Evolutionary conservation across 2,113 vertebrate species (phyloP), one percentile per base, ranked within the genome.

Genomic region (Brienomyrus brachyistius): DNA sequence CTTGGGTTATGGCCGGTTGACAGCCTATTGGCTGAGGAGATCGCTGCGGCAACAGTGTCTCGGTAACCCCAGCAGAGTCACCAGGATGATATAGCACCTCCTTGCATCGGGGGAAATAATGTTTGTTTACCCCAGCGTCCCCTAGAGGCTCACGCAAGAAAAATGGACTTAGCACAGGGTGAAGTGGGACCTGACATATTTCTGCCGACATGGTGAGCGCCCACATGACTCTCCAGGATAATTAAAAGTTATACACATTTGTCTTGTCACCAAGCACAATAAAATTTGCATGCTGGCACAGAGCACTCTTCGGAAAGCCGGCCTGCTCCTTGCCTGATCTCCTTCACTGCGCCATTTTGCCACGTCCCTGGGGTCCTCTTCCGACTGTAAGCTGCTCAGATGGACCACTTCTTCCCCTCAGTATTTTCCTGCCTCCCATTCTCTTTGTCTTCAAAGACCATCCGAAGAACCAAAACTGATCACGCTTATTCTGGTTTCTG

Each of bases 191-290:
- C 45, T 23, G 35, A 48, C 74, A 35, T 43, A 40, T 43, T 47
- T 45, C 19, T 84, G 82, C 23, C 19, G 43, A 11, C 77, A 45
- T 21, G 40, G 19, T 8, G 77, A 82, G 77, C 2, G 35, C 4
- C 77, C 77, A 45, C 43, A 45, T 82, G 77, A 45, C 31, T 82
- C 15, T 82, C 62, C 17, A 8, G 40, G 77, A 45, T 82, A 82
- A 82, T 82, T 82, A 82, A 82, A 82, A 82, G 77, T 45, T 82
- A 40, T 45, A 82, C 43, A 82, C 77, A 82, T 82, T 82, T 45
- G 43, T 82, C 77, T 45, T 82, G 77, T 82, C 77, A 82, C 35
- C 77, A 23, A 82, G 77, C 77, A 82, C 43, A 45, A 45, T 43
- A 45, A 45, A 45, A 82, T 82, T 19, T 82, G 77, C 77, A 45